phyloP scores from a whole-genome alignment of 2,888 invertebrate species.

The Alsophila aescularia region DNA sequence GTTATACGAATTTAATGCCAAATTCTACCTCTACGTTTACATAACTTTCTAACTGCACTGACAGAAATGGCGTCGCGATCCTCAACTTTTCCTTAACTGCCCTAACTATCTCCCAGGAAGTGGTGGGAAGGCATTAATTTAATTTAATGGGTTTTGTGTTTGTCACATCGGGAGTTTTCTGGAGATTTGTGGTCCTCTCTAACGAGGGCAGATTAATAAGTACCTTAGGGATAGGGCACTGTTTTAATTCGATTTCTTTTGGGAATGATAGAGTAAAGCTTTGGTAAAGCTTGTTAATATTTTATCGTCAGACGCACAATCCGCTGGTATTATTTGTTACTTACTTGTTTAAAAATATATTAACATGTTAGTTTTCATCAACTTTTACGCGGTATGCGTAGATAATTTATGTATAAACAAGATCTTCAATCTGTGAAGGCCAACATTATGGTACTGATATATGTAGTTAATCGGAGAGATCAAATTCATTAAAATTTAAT shows the following conservation, averaged over 20 bases:
- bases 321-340: neutral
- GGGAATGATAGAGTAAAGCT: neutral
- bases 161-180: constrained; percentile 75
- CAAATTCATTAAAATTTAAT: no score
- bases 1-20: no score
- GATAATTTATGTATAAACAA: no score
- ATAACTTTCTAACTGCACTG: neutral
- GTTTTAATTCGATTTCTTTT: constrained; percentile 31
- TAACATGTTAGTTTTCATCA: no score
- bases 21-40: no score
- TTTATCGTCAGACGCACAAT: neutral
- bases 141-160: constrained; percentile 84
- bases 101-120: constrained; percentile 63
- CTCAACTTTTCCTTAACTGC: constrained; percentile 67
- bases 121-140: constrained; percentile 79
- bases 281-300: no score
- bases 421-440: no score
- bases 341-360: no score
- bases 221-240: constrained; percentile 28
- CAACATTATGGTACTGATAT: no score
- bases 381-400: no score
- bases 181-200: constrained; percentile 77
- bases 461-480: no score
- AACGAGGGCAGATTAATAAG: constrained; percentile 73
- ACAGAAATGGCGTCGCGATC: constrained; percentile 35